These are phyloP conservation scores for Zaprionus africanus DNA, from an alignment of 1,140 invertebrate species.

Conservation along the genomic window DNA sequence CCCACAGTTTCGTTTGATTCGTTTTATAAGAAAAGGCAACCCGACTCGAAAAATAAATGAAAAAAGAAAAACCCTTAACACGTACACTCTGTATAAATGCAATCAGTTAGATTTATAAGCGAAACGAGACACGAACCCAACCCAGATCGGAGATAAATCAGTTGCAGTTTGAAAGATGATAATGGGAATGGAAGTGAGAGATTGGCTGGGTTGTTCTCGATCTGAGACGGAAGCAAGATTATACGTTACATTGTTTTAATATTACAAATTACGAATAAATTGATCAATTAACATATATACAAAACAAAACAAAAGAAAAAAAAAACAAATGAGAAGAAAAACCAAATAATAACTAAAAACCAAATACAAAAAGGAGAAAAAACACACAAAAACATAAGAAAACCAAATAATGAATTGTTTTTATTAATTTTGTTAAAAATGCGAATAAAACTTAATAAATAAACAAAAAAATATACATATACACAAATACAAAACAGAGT, in stretches of 20 bases:
- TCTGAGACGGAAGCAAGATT: conserved; percentile 54
- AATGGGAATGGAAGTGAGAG: conserved; percentile 22
- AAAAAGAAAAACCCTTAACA: conserved; percentile 21
- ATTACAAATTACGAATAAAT: conserved; percentile 80
- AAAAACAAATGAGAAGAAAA: conserved; percentile 21
- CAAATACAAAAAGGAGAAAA: conserved; percentile 32
- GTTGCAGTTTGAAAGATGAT: conserved; percentile 27
- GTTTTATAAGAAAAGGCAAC: conserved; percentile 16
- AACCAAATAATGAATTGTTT: conserved; percentile 77
- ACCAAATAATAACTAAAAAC: conserved; percentile 19
- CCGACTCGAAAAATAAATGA: conserved; percentile 25
- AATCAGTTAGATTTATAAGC: conserved; percentile 82
- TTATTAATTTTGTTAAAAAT: conserved; percentile 83
- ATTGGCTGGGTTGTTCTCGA: conserved; percentile 10
- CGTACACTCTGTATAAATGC: conserved; percentile 81
- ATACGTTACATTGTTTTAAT: conserved; percentile 81
- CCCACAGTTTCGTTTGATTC: conserved; percentile 2
- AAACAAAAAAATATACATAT: conserved; percentile 72
- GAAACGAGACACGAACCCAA: conserved; percentile 39
- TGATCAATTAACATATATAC: conserved; percentile 81
- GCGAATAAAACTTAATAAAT: conserved; percentile 74
- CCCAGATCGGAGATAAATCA: conserved; percentile 36
- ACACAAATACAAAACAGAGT: conserved; percentile 52
- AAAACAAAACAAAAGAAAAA: conserved; percentile 38
- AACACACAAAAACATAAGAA: conserved; percentile 39